Percentiles rank a stretch among this genome's conserved stretches.
These are phyloP conservation scores for Ispidina lecontei DNA, from an alignment of 2,797 vertebrate species.

Conservation along the genomic window DNA sequence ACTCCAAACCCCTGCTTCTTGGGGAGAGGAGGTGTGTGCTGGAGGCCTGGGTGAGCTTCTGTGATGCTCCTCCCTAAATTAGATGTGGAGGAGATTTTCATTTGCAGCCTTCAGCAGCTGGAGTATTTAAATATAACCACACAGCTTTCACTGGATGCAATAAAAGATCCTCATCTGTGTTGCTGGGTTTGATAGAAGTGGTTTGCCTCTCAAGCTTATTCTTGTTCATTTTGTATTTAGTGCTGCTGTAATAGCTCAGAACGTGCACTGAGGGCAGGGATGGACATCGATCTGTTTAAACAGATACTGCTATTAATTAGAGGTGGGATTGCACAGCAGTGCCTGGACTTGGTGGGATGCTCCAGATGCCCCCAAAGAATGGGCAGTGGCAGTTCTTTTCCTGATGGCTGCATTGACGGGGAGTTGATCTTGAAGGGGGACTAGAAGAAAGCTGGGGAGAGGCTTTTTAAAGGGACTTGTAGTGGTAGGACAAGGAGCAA, in stretches of 20 bases:
- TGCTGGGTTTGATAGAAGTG: conserved; percentile 46
- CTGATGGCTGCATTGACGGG: neutral
- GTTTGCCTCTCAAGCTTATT: conserved; percentile 62
- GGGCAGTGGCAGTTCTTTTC: neutral
- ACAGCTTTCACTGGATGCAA: conserved; percentile 4
- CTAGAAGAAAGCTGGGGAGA: too few relatives aligned
- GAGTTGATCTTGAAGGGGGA: neutral
- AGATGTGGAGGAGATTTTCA: neutral
- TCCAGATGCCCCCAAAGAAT: neutral
- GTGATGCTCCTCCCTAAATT: neutral
- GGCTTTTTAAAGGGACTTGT: too few relatives aligned
- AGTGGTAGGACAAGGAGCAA: too few relatives aligned
- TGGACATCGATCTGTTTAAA: conserved; percentile 63
- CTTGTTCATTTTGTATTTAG: conserved; percentile 40
- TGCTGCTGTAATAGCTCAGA: conserved; percentile 54
- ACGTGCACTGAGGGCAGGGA: conserved; percentile 61
- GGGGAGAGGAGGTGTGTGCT: neutral
- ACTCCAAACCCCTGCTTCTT: neutral
- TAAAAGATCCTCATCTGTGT: conserved; percentile 30
- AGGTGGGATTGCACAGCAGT: conserved; percentile 48
- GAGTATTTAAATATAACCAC: conserved; percentile 35
- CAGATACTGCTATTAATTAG: conserved; percentile 76
- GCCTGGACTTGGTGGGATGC: conserved; percentile 22
- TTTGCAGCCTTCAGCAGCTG: neutral
- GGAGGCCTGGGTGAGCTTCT: neutral